These are phyloP conservation scores for Bembecia ichneumoniformis DNA, from an alignment of 2,888 invertebrate species.

Conservation along the genomic window DNA sequence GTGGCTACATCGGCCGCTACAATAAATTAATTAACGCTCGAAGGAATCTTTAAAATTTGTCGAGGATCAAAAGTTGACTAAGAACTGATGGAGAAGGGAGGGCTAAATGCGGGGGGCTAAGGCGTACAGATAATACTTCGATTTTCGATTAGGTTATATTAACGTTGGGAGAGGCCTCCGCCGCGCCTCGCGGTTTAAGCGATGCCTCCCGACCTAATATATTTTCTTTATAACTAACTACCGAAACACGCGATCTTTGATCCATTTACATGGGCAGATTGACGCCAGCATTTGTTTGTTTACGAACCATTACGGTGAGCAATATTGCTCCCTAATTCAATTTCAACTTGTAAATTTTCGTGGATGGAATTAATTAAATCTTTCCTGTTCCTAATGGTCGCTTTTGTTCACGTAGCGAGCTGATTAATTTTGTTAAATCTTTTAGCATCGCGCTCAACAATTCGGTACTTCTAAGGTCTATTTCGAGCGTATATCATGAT, in stretches of 20 bases:
- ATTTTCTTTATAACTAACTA: slow-evolving; percentile 63
- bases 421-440: slow-evolving; percentile 47
- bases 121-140: slow-evolving; percentile 62
- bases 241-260: slow-evolving; percentile 67
- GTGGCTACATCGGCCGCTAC: slow-evolving; percentile 65
- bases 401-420: slow-evolving; percentile 18
- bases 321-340: slow-evolving; percentile 59
- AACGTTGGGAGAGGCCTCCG: slow-evolving; percentile 54
- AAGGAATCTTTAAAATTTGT: slow-evolving; percentile 70
- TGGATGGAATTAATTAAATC: slow-evolving; percentile 56
- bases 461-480: not conserved
- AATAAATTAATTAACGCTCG: slow-evolving; percentile 71
- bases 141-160: slow-evolving; percentile 70
- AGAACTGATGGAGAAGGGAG: slow-evolving; percentile 11
- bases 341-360: slow-evolving; percentile 57
- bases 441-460: slow-evolving; percentile 31
- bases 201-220: slow-evolving; percentile 54
- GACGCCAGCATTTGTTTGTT: slow-evolving; percentile 49
- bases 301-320: slow-evolving; percentile 50
- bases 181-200: slow-evolving; percentile 46
- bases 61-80: slow-evolving; percentile 65
- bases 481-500: not conserved
- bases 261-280: slow-evolving; percentile 52
- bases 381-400: slow-evolving; percentile 12
- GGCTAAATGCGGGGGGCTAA: slow-evolving; percentile 25